Conservation (phyloP, 2,888 invertebrate genomes). For the Latrodectus hesperus region DNA sequence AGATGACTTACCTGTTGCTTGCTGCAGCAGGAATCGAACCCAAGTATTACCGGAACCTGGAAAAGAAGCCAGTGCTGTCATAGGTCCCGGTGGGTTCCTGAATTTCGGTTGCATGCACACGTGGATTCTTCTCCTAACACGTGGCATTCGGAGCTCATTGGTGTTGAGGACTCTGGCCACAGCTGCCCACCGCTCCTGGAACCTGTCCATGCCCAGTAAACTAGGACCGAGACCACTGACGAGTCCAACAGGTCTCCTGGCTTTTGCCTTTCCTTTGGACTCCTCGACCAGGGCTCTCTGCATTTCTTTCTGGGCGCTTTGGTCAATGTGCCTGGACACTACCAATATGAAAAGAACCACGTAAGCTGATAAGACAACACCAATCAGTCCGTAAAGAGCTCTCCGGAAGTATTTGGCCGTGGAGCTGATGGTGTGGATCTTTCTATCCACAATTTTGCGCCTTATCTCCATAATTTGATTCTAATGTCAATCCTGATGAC, state of each 20-base stretch:
- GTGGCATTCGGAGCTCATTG: neutral
- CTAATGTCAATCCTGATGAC: neutral
- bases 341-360: slow-evolving; percentile 64
- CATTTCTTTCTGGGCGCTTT: slow-evolving; percentile 41
- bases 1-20: slow-evolving; percentile 77
- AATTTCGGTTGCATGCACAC: slow-evolving; percentile 73
- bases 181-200: slow-evolving; percentile 45
- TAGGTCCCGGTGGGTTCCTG: slow-evolving; percentile 76
- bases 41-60: slow-evolving; percentile 91
- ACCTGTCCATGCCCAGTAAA: slow-evolving; percentile 34
- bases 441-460: slow-evolving; percentile 15
- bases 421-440: slow-evolving; percentile 6
- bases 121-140: slow-evolving; percentile 27
- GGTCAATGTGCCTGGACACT: slow-evolving; percentile 59
- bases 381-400: slow-evolving; percentile 44
- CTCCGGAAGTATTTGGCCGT: slow-evolving; percentile 48
- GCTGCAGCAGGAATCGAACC: slow-evolving; percentile 86
- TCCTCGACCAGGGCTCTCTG: slow-evolving; percentile 13
- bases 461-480: slow-evolving; percentile 31
- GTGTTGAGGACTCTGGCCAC: slow-evolving; percentile 17
- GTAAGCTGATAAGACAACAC: slow-evolving; percentile 59
- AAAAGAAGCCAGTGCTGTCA: slow-evolving; percentile 84
- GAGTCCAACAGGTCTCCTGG: neutral
- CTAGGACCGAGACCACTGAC: slow-evolving; percentile 35
- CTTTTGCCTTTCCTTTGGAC: neutral